Base-by-base conservation (phyloP, 1,140 invertebrate species). In the Pissodes strobi region DNA sequence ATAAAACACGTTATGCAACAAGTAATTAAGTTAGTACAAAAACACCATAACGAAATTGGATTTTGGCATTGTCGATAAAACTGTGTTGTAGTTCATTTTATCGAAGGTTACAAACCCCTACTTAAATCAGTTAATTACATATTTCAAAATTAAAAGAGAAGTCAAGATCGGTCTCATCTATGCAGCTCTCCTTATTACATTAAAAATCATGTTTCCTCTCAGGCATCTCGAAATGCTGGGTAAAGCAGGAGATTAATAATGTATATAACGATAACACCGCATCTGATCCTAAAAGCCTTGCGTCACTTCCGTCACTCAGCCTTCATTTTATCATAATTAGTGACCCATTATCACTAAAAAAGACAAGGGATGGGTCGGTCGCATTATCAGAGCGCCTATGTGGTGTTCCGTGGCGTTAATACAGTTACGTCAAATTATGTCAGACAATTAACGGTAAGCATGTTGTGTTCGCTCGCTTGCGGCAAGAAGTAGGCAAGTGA, bases 401-500 rank as follows among this genome's bases (percentile, higher is more conserved):
- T 58, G 48, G 49, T 67, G 55, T 63, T 45, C 59, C 49, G 38
- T 63, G 66, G 49, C 64, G 67, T 64, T 69, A 71, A 69, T 67
- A 57, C 46, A 41, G 67, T 67, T 69, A 71, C 56, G 64, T 69
- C 64, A 69, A 56, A 62, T 53, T 52, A 49, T 43, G 45, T 60
- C 57, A 58, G 34, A 25, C 66, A 69, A 69, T 71, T 71, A 71
- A 61, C 61, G 67, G 61, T 63, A 69, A 69, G 67, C 63, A 68
- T 63, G 67, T 69, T n/a, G n/a, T n/a, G n/a, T n/a, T n/a, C 56
- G 63, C 64, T 51, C 34, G 23, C 23, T 22, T 27, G n/a, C 34
- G 53, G 62, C 69, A 68, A 68, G 66, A 70, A 70, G 69, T 65
- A 68, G 64, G 61, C 66, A 70, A 70, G 68, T 70, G 69, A 65